phyloP scores from a whole-genome alignment of 1,140 invertebrate species.

The Euwallacea similis region DNA sequence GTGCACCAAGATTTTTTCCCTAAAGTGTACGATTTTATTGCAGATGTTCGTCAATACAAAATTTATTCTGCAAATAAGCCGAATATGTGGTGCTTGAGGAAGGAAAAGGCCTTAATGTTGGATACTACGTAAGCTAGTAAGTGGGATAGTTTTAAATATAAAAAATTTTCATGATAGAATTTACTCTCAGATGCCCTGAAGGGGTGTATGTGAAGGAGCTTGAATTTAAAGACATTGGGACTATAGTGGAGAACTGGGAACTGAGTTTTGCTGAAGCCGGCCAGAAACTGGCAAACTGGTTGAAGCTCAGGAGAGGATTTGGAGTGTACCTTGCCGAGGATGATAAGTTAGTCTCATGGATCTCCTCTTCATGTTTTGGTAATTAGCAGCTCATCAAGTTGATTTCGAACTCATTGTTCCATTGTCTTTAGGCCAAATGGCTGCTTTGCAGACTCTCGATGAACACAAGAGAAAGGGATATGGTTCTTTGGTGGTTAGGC shows the following conservation, averaged over 20 bases:
- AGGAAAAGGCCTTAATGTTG: background rate
- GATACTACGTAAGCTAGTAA: background rate
- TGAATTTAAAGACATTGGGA: background rate
- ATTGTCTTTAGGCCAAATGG: constrained; percentile 11
- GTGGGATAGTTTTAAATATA: background rate
- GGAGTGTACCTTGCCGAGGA: constrained; percentile 6
- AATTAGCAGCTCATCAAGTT: background rate
- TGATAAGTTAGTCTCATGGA: constrained; percentile 18
- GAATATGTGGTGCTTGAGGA: background rate
- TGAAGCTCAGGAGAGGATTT: constrained; percentile 11
- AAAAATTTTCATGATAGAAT: background rate
- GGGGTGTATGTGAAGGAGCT: constrained; percentile 13
- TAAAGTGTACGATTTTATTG: constrained; percentile 1
- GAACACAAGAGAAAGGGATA: constrained; percentile 16
- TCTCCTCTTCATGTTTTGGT: constrained; percentile 11
- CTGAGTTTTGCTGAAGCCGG: constrained; percentile 9
- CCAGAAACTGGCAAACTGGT: constrained; percentile 1
- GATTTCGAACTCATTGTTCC: background rate
- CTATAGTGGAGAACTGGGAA: background rate
- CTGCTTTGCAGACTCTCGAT: constrained; percentile 9
- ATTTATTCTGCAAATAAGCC: background rate
- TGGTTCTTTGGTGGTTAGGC: background rate
- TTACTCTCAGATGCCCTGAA: background rate
- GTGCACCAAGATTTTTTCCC: constrained; percentile 8
- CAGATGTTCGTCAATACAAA: background rate